Base-by-base conservation (phyloP, 2,888 invertebrate genomes). In the Lasioglossum oenotherae region DNA sequence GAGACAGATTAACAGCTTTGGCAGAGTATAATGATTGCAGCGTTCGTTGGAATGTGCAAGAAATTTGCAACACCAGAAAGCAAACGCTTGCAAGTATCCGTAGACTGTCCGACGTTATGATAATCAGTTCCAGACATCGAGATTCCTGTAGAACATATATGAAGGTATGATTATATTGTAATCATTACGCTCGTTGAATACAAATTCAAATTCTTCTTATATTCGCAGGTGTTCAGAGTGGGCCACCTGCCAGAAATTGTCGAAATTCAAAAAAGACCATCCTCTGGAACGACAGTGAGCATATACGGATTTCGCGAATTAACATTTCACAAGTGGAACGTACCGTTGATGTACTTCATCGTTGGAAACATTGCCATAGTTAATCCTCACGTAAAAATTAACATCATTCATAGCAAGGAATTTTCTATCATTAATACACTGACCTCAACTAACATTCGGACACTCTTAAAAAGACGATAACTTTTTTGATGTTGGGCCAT, bases 221-320 rank as follows among this genome's bases (percentile, higher is more conserved):
- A 8, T 79, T 78, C 38, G 19, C 23, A 86, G 86, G 12, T 85
- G 57, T 88, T 83, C 14, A 80, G 85, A 74, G 14, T 19, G 2
- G 64, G 38, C 14, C 1, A 19, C 88, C 92, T 91, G 60, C 92
- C 95, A 75, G 90, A 91, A n/a, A 87, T 92, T 6, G 90, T 93
- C 53, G 92, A 94, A 78, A 88, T 92, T 16, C 86, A 86, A 10
- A 88, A 91, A 38, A 96, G 97, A 89, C 97, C 97, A 10, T 96
- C 97, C 69, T 95, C 95, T 87, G 98, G 98, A 79, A 98, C 98
- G 0, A 98, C 98, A 16, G 96, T 98, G 16, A 97, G 97, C 76
- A 95, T 98, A 71, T 96, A 96, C 91, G 97, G 97, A 75, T 96
- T 97, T 95, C 97, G 89, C 95, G 96, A 97, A 91, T 76, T 97